phyloP scores from a whole-genome alignment of 2,797 vertebrate genomes.

The Oceanodroma leucorhoa region DNA sequence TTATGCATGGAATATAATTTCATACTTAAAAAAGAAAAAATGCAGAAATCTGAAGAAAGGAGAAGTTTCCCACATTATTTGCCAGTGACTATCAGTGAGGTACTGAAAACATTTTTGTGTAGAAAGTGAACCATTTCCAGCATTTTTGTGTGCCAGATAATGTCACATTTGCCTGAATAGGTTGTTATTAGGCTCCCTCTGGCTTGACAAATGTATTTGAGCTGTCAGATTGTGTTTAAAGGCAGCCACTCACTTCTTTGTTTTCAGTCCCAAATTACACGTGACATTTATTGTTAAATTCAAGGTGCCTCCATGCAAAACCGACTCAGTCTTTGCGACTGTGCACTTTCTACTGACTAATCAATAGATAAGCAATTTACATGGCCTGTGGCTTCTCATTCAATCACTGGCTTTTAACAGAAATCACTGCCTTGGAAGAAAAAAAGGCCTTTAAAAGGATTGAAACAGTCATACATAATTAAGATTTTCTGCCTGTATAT shows the following conservation, averaged over 20 bases:
- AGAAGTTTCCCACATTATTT: not conserved
- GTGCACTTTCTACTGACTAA: conserved; percentile 31
- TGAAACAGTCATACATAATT: not conserved
- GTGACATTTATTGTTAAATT: conserved; percentile 52
- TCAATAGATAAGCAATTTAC: conserved; percentile 45
- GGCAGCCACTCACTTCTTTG: not conserved
- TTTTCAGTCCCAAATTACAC: conserved; percentile 45
- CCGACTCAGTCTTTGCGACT: not conserved
- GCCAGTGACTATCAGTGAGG: not conserved
- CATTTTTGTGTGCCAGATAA: not conserved
- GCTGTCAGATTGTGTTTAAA: conserved; percentile 29
- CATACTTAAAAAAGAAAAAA: not conserved
- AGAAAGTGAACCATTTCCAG: not conserved
- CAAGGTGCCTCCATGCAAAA: conserved; percentile 48
- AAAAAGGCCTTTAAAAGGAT: not conserved
- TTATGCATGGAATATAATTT: not conserved
- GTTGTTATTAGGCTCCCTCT: not conserved
- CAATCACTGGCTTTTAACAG: not conserved
- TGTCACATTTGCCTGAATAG: conserved; percentile 1
- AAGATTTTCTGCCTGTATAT: not conserved
- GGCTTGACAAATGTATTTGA: conserved; percentile 16
- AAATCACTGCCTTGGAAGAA: conserved; percentile 17
- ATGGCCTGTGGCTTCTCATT: not conserved
- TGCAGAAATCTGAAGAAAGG: not conserved
- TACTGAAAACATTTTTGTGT: not conserved